Evolutionary conservation across 2,113 vertebrate genomes (phyloP).

Genomic region (Atlantisia rogersi): DNA sequence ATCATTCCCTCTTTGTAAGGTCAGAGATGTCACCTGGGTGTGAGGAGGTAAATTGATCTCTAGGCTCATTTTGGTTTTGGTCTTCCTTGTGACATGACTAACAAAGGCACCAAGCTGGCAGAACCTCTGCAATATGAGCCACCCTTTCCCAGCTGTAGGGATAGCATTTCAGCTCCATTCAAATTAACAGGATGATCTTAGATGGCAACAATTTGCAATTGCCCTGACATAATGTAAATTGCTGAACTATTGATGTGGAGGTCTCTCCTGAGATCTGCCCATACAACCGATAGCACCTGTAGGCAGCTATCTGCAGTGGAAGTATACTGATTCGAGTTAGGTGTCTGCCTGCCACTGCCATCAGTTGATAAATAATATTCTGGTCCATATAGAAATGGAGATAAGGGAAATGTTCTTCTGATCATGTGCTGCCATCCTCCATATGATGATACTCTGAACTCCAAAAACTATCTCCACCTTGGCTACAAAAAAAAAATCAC

Average conservation of each 20-base stretch:
- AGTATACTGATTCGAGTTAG: background rate
- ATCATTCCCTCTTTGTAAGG: background rate
- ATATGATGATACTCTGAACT: background rate
- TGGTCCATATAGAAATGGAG: background rate
- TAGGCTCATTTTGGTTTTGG: background rate
- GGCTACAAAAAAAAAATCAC: background rate
- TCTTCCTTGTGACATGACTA: background rate
- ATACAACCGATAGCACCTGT: background rate
- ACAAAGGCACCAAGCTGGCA: background rate
- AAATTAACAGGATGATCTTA: background rate
- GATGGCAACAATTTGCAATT: background rate
- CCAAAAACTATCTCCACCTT: background rate
- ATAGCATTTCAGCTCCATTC: background rate
- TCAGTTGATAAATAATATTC: background rate
- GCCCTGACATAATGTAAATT: background rate
- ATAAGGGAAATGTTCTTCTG: background rate
- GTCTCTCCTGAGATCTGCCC: background rate
- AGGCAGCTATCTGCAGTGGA: background rate
- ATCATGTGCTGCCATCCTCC: background rate
- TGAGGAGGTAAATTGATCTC: background rate
- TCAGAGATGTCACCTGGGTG: background rate
- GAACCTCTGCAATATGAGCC: background rate
- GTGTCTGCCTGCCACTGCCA: background rate
- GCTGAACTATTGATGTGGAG: fast-evolving
- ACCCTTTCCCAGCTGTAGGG: background rate